A percentile compares a stretch with the other conserved stretches of the same genome.
Conservation (phyloP, 2,888 invertebrate species). For the Caprella mutica region DNA sequence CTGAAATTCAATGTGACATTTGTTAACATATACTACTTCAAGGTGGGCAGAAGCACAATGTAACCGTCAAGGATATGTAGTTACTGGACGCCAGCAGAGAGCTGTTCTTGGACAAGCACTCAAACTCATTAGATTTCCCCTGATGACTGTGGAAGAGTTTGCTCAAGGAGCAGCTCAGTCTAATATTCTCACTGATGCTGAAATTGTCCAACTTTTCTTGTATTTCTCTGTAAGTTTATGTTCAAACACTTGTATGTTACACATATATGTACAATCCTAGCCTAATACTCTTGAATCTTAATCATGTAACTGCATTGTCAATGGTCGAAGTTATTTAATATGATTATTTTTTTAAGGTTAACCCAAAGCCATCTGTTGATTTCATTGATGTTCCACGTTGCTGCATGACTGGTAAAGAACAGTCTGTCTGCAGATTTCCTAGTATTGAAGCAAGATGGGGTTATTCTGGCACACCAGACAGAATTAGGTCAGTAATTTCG, state of each 20-base stretch:
- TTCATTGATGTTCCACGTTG: conserved; percentile 61
- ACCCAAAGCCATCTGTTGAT: conserved; percentile 61
- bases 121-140: conserved; percentile 61
- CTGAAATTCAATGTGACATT: not conserved
- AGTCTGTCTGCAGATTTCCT: conserved; percentile 59
- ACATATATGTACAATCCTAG: not conserved
- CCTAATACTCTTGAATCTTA: not conserved
- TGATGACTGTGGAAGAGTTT: conserved; percentile 77
- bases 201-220: conserved; percentile 60
- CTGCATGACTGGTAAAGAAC: conserved; percentile 65
- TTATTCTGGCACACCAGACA: conserved; percentile 68
- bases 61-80: conserved; percentile 51
- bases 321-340: conserved; percentile 57
- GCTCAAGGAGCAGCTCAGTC: conserved; percentile 64
- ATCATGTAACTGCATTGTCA: not conserved
- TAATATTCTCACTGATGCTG: conserved; percentile 60
- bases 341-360: conserved; percentile 48
- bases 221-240: conserved; percentile 48
- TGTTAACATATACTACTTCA: not conserved
- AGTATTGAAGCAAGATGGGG: conserved; percentile 72
- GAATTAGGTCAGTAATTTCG: conserved; percentile 55
- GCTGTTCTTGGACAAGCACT: conserved; percentile 57
- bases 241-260: not conserved
- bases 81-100: conserved; percentile 57
- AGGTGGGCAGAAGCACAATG: conserved; percentile 68